Base-by-base conservation (phyloP, 2,113 vertebrate species). In the Crotalus viridis region DNA sequence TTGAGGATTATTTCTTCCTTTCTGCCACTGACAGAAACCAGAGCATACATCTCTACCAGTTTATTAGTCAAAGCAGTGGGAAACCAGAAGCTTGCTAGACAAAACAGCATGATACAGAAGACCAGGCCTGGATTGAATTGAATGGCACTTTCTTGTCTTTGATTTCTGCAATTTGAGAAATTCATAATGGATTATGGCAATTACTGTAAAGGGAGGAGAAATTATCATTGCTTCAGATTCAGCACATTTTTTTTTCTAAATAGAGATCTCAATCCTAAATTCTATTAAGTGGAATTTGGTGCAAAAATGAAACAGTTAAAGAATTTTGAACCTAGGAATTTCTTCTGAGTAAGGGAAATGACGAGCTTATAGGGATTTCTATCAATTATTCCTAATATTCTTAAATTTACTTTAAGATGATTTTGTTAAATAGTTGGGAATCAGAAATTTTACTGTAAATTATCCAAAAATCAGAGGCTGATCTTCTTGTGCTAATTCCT, bases 1-100 rank as follows among this genome's bases (percentile, higher is more conserved):
- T 92, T 94, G 88, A 94, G 95, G 96, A 96, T 96, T 96, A 96
- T 94, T 97, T 97, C 21, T 94, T 97, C 92, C 95, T 95, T 96
- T 96, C 95, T 95, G 94, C 93, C 89, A 93, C 95, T 97, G 95
- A 97, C 91, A 96, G 95, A 96, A 96, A 95, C 93, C 96, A 97
- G 96, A 96, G 95, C 97, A 94, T 91, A 91, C 52, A 91, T 94
- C 93, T 59, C 0, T 94, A 87, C 94, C 95, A 88, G 93, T 97
- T 96, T 96, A 88, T 81, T 13, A 88, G 64, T 94, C 46, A 90
- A 96, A 90, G 91, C 59, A 26, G 8, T 4, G 95, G 95, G 92
- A 90, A 94, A 94, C 89, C 87, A 86, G 61, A 91, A 57, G 1
- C 0, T 92, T 48, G 17, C 91, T 85, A 92, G 91, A 92, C 94